These are phyloP conservation scores for Riptortus pedestris DNA, from an alignment of 1,140 invertebrate genomes.

Conservation along the genomic window DNA sequence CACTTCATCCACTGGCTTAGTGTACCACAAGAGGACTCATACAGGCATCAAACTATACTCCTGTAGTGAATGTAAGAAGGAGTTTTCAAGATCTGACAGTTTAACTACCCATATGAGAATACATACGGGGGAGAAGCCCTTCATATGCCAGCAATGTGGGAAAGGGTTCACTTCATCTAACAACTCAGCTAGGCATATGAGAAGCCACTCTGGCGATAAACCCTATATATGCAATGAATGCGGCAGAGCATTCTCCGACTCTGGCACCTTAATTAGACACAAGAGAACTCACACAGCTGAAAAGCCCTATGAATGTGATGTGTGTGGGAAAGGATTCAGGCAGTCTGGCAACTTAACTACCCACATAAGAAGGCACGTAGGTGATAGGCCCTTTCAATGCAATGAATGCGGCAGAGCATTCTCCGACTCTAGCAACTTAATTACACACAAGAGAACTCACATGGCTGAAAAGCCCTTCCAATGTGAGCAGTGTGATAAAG, in stretches of 20 bases:
- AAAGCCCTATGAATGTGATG: slow-evolving; percentile 47
- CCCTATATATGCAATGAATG: slow-evolving; percentile 48
- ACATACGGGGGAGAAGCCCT: slow-evolving; percentile 49
- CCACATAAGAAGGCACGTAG: background rate
- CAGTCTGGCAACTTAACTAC: background rate
- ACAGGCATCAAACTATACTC: too few relatives aligned
- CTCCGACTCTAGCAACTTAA: too few relatives aligned
- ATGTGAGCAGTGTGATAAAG: too few relatives aligned
- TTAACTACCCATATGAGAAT: slow-evolving; percentile 48
- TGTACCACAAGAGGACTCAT: too few relatives aligned
- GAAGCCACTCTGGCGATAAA: slow-evolving; percentile 48
- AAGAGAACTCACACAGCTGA: slow-evolving; percentile 34
- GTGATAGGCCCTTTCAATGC: too few relatives aligned
- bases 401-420: too few relatives aligned
- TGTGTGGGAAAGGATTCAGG: slow-evolving; percentile 36
- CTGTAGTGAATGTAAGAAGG: background rate
- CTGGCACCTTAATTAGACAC: background rate
- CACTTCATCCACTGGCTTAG: too few relatives aligned
- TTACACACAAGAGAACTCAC: too few relatives aligned
- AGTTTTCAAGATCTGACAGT: background rate
- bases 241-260: slow-evolving; percentile 8
- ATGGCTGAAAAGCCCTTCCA: too few relatives aligned
- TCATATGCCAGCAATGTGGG: slow-evolving; percentile 57
- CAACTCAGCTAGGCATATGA: slow-evolving; percentile 47
- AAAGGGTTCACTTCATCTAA: slow-evolving; percentile 52